A percentile compares a stretch with the other conserved stretches of the same genome.
Evolutionary conservation across 2,888 invertebrate genomes (phyloP).

Genomic region (Dynastes hyllus): DNA sequence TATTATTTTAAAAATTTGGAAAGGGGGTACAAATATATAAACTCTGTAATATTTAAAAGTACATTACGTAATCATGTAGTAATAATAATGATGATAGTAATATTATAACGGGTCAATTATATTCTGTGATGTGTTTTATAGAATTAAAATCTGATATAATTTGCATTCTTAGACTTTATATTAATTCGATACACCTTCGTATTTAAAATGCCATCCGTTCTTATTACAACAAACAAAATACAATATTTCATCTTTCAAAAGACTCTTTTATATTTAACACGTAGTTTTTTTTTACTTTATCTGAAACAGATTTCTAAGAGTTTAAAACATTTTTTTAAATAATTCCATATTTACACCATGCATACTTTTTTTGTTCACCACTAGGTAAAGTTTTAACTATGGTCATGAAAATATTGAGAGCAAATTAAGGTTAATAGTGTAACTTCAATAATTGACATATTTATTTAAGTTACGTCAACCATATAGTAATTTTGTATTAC

Average conservation of each 20-base stretch:
- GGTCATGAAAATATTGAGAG: too few species aligned
- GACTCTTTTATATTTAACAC: slow-evolving; percentile 10
- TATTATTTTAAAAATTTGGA: slow-evolving; percentile 28
- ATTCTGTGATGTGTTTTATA: slow-evolving; percentile 8
- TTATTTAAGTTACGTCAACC: too few species aligned
- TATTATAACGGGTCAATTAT: background rate
- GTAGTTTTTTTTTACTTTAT: slow-evolving; percentile 4
- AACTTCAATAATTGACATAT: too few species aligned
- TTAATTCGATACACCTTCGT: slow-evolving; percentile 20
- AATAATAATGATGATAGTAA: slow-evolving; percentile 31
- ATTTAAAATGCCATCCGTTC: slow-evolving; percentile 1
- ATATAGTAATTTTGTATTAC: too few species aligned
- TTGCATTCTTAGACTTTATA: background rate
- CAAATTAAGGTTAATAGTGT: too few species aligned
- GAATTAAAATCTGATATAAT: slow-evolving; percentile 20
- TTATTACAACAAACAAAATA: slow-evolving; percentile 37
- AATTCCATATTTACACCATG: slow-evolving; percentile 41
- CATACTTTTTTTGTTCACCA: slow-evolving; percentile 23
- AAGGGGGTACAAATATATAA: slow-evolving; percentile 21
- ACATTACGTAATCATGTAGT: background rate
- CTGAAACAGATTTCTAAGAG: slow-evolving; percentile 25
- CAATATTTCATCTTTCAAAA: slow-evolving; percentile 23
- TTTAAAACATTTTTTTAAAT: slow-evolving; percentile 24
- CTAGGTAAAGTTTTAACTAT: background rate
- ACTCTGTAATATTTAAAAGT: slow-evolving; percentile 15